Conservation (phyloP, 2,797 vertebrate genomes). For the Hemibagrus guttatus region DNA sequence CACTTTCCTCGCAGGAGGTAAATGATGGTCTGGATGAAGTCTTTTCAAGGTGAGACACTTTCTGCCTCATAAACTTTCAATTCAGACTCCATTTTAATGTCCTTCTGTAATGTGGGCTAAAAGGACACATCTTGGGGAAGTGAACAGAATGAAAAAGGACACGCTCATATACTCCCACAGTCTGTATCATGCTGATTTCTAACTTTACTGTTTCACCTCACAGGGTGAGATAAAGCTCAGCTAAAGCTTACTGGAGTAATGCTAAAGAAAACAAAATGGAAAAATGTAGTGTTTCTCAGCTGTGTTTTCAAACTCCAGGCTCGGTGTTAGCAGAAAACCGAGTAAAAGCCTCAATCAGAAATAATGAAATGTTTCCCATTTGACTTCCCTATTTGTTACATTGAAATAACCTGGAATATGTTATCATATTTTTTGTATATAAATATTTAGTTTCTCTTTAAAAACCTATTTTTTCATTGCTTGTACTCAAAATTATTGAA, state of each 20-base stretch:
- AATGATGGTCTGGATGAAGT: constrained; percentile 78
- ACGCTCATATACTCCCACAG: neutral
- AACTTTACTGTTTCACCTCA: neutral
- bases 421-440: neutral
- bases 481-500: neutral
- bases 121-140: neutral
- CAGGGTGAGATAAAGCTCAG: neutral
- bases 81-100: neutral
- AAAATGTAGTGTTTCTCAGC: neutral
- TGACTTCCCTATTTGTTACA: neutral
- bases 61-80: neutral
- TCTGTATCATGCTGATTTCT: neutral
- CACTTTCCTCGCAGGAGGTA: neutral
- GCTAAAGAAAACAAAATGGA: neutral
- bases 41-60: constrained; percentile 85
- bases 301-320: neutral
- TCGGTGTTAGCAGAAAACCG: neutral
- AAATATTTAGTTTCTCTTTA: neutral
- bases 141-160: neutral
- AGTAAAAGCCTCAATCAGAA: neutral
- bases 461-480: neutral
- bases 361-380: neutral
- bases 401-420: neutral
- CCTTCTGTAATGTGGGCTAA: neutral
- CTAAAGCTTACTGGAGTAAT: neutral